These are phyloP conservation scores for Forbesichthys agassizii DNA, from an alignment of 2,113 vertebrate genomes.

Conservation along the genomic window DNA sequence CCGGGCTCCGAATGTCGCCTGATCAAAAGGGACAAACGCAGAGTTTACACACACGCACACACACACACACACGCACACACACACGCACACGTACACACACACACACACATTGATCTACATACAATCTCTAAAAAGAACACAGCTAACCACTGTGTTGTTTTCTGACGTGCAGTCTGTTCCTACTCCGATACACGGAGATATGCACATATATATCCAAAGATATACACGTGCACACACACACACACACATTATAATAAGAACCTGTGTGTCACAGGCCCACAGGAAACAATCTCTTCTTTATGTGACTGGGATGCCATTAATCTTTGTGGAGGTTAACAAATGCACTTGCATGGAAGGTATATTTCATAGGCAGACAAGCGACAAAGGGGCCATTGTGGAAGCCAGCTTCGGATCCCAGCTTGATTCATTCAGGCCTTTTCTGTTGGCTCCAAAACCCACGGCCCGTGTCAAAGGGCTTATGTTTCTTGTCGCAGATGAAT, in stretches of 20 bases:
- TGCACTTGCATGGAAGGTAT: conserved; percentile 70
- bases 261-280: conserved; percentile 56
- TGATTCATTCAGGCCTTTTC: conserved; percentile 59
- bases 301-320: conserved; percentile 71
- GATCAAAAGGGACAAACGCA: conserved; percentile 15
- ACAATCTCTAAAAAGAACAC: not conserved
- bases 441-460: conserved; percentile 39
- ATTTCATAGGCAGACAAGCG: conserved; percentile 67
- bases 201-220: not conserved
- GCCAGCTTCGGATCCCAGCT: conserved; percentile 28
- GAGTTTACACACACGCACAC: not conserved
- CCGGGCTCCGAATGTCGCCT: conserved; percentile 33
- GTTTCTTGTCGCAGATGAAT: conserved; percentile 60
- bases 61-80: conserved; percentile 11
- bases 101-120: conserved; percentile 7
- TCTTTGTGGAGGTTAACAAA: conserved; percentile 75
- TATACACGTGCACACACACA: conserved; percentile 26
- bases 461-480: conserved; percentile 51
- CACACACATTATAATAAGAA: conserved; percentile 50
- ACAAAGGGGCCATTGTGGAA: conserved; percentile 73
- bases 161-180: conserved; percentile 42
- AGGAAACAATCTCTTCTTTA: conserved; percentile 74
- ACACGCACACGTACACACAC: not conserved
- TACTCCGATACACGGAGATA: conserved; percentile 33
- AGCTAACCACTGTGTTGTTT: not conserved